phyloP scores from a whole-genome alignment of 2,797 vertebrate genomes.

The Schizopygopsis pylzovi region DNA sequence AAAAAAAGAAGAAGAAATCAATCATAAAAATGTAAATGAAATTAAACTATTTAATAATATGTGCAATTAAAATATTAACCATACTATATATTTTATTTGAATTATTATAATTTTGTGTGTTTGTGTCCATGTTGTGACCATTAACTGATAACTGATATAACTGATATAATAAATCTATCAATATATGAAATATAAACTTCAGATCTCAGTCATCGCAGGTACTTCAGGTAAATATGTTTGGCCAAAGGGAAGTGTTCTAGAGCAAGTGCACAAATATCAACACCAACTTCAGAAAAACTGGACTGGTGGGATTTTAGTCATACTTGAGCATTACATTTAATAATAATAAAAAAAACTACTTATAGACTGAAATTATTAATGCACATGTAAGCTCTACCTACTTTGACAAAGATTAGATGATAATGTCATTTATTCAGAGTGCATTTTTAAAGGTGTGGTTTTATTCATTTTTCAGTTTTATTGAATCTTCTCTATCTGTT shows the following conservation, averaged over 20 bases:
- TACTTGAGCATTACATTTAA: background rate
- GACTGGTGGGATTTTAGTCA: background rate
- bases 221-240: background rate
- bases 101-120: no score
- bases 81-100: background rate
- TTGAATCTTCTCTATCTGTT: background rate
- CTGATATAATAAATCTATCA: background rate
- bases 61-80: background rate
- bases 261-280: background rate
- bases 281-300: background rate
- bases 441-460: background rate
- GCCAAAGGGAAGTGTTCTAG: background rate
- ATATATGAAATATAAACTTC: background rate
- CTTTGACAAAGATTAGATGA: background rate
- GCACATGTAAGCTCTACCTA: background rate
- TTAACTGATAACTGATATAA: no score
- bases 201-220: background rate
- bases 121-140: background rate
- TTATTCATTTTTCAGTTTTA: background rate
- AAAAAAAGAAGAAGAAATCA: no score
- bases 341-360: background rate
- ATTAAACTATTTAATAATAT: background rate
- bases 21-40: no score
- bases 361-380: slow-evolving; percentile 1
- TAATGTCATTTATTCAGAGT: background rate